Conservation (phyloP, 2,113 vertebrate species). For the Cichladusa arquata region DNA sequence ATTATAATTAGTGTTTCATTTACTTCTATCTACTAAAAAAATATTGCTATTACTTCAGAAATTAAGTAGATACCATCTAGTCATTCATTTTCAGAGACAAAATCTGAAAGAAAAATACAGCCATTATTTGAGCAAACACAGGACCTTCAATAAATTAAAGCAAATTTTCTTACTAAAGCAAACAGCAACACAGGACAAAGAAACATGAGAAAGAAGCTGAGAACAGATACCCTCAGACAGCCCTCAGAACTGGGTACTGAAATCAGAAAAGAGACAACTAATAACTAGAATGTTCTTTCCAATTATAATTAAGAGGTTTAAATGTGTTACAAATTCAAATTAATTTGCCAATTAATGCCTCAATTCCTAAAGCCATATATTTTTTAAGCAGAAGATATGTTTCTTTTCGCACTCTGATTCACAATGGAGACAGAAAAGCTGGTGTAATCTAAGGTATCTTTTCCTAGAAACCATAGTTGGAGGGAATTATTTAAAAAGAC, state of each 20-base stretch:
- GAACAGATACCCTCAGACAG: background rate
- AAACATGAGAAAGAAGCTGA: background rate
- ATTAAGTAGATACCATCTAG: background rate
- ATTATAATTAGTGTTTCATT: background rate
- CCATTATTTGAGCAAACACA: background rate
- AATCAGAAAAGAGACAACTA: background rate
- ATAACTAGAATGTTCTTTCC: background rate
- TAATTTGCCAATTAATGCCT: background rate
- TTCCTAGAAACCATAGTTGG: background rate
- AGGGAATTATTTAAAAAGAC: background rate
- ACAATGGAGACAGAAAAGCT: background rate
- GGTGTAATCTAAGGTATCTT: background rate
- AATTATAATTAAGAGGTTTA: background rate
- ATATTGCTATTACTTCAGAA: background rate
- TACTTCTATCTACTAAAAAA: background rate
- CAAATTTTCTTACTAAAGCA: background rate
- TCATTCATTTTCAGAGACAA: background rate
- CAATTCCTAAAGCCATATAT: background rate
- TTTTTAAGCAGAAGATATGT: background rate
- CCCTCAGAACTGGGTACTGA: background rate
- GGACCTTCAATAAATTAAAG: background rate
- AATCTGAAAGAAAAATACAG: background rate
- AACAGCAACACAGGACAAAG: background rate
- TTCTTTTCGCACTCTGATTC: background rate
- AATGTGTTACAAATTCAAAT: background rate